Conservation (phyloP, 2,888 invertebrate species). For the Bembecia ichneumoniformis region DNA sequence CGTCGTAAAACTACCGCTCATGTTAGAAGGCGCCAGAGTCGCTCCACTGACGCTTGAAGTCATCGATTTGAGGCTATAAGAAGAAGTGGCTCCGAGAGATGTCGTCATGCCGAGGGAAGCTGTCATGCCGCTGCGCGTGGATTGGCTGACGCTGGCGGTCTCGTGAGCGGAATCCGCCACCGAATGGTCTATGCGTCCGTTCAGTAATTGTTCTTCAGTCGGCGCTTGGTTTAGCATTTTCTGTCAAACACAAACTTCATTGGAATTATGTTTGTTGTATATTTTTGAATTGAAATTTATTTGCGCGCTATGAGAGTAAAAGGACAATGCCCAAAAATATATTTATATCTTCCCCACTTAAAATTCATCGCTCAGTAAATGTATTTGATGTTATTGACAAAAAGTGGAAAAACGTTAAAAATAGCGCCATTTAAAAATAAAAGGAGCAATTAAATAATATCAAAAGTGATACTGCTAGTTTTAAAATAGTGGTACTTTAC, state of each 20-base stretch:
- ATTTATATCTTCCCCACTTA: too few species aligned
- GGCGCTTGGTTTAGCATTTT: constrained; percentile 65
- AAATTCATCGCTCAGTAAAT: too few species aligned
- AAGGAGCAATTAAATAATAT: too few species aligned
- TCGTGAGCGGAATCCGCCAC: constrained; percentile 35
- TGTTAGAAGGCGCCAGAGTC: constrained; percentile 53
- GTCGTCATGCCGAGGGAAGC: constrained; percentile 52
- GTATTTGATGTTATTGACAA: too few species aligned
- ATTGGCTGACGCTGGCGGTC: constrained; percentile 47
- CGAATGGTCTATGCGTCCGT: constrained; percentile 37
- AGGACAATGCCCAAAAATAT: too few species aligned
- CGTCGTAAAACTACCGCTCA: constrained; percentile 53
- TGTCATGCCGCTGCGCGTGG: constrained; percentile 51
- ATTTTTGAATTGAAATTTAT: too few species aligned
- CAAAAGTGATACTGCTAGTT: too few species aligned
- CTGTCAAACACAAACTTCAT: constrained; percentile 25
- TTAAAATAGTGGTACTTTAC: too few species aligned
- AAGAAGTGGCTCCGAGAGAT: constrained; percentile 53
- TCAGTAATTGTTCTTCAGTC: constrained; percentile 49
- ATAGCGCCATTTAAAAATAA: too few species aligned
- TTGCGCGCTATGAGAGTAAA: too few species aligned
- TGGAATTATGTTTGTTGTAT: too few species aligned
- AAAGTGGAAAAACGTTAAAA: too few species aligned
- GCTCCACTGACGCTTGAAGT: constrained; percentile 47
- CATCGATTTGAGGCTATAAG: constrained; percentile 56